Percentiles rank a stretch among this genome's conserved stretches.
Evolutionary conservation across 2,113 vertebrate genomes (phyloP).

Genomic region (Hippopotamus amphibius): DNA sequence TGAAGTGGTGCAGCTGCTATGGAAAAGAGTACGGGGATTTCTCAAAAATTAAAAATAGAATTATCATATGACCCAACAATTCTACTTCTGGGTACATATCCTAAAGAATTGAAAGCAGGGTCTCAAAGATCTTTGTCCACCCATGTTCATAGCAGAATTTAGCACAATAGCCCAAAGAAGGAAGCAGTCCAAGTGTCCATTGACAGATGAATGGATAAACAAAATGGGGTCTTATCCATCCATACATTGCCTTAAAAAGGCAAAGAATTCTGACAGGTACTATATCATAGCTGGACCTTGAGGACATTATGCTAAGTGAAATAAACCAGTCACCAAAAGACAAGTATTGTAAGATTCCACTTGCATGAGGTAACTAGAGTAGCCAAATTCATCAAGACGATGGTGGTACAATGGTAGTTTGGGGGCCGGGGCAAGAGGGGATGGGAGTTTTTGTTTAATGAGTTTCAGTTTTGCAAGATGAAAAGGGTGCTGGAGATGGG

Average conservation of each 20-base stretch:
- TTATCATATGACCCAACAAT: not conserved
- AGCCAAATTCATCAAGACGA: not conserved
- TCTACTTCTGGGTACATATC: not conserved
- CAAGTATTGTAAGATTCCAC: too few species aligned
- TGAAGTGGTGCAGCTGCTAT: not conserved
- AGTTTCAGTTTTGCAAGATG: not conserved
- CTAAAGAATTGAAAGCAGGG: not conserved
- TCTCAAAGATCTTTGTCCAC: not conserved
- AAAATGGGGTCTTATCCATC: not conserved
- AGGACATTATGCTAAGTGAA: not conserved
- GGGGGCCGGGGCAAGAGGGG: not conserved
- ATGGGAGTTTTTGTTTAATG: not conserved
- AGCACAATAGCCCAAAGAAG: not conserved
- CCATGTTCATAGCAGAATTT: not conserved
- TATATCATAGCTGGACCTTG: too few species aligned
- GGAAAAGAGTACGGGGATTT: not conserved
- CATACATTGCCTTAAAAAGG: not conserved
- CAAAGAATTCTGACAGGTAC: not conserved
- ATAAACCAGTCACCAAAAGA: not conserved
- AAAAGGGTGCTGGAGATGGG: not conserved
- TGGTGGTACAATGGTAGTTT: too few species aligned
- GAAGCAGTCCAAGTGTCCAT: not conserved
- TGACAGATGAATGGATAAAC: not conserved
- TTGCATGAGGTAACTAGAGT: not conserved
- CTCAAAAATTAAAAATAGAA: not conserved